Percentiles rank a stretch among this genome's conserved stretches.
These are phyloP conservation scores for Calephelis nemesis DNA, from an alignment of 1,140 invertebrate genomes.

Conservation along the genomic window DNA sequence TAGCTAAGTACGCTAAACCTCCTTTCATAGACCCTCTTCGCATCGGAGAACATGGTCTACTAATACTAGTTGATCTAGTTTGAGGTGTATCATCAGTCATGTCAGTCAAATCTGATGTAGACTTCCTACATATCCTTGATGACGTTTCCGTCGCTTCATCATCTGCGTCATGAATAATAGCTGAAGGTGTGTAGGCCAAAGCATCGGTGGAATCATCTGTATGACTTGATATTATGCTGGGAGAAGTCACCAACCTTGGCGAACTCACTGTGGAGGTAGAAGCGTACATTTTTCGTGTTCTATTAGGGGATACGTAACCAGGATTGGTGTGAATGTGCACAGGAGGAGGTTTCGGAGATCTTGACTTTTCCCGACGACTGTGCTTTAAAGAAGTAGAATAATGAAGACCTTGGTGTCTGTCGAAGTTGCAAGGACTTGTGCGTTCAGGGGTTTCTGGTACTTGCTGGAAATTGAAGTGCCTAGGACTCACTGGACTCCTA, in stretches of 20 bases:
- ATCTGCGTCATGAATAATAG: conserved; percentile 59
- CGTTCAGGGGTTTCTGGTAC: conserved; percentile 57
- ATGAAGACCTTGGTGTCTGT: conserved; percentile 51
- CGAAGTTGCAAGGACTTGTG: conserved; percentile 60
- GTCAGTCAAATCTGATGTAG: conserved; percentile 87
- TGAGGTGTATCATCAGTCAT: conserved; percentile 81
- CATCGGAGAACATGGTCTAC: conserved; percentile 80
- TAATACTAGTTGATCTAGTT: conserved; percentile 82
- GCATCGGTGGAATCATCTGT: conserved; percentile 70
- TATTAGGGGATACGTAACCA: conserved; percentile 75
- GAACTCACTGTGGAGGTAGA: conserved; percentile 72
- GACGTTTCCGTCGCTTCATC: conserved; percentile 65
- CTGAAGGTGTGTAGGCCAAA: conserved; percentile 59
- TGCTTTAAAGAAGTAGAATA: conserved; percentile 67
- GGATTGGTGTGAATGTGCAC: conserved; percentile 77
- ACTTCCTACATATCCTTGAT: conserved; percentile 81
- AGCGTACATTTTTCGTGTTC: conserved; percentile 64
- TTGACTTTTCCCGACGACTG: conserved; percentile 60
- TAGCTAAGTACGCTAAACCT: conserved; percentile 87
- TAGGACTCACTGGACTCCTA: conserved; percentile 70
- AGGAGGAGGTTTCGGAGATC: conserved; percentile 70
- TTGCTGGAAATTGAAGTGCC: conserved; percentile 70
- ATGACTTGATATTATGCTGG: conserved; percentile 73
- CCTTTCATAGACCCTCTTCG: conserved; percentile 83
- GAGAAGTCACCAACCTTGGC: conserved; percentile 65